A percentile compares a stretch with the other conserved stretches of the same genome.
Evolutionary conservation across 2,888 invertebrate genomes (phyloP).

Genomic region (Coelopa pilipes): DNA sequence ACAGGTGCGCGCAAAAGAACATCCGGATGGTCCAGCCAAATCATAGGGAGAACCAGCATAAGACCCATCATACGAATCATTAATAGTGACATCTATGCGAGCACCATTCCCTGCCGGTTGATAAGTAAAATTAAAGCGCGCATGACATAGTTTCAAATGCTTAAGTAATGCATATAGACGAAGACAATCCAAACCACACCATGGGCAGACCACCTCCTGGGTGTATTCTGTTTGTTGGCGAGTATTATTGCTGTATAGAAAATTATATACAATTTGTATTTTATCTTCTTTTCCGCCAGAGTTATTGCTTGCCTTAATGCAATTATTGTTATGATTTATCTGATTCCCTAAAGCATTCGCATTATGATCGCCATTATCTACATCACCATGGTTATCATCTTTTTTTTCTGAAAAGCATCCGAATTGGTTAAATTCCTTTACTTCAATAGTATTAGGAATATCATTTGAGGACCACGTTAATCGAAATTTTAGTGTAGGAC

Average conservation of each 20-base stretch:
- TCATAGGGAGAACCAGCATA: constrained; percentile 94
- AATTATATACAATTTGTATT: constrained; percentile 92
- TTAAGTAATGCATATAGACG: constrained; percentile 89
- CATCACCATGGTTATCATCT: constrained; percentile 42
- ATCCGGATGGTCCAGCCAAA: constrained; percentile 79
- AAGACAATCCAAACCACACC: constrained; percentile 93
- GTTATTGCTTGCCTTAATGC: constrained; percentile 45
- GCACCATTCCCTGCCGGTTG: constrained; percentile 73
- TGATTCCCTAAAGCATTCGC: constrained; percentile 38
- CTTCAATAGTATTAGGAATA: constrained; percentile 55
- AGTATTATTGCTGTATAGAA: constrained; percentile 94
- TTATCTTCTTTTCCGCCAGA: constrained; percentile 65
- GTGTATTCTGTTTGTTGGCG: constrained; percentile 95
- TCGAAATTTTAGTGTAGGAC: constrained; percentile 85
- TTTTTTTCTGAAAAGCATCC: constrained; percentile 46
- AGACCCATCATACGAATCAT: constrained; percentile 94
- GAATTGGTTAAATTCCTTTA: constrained; percentile 56
- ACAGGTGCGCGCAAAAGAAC: constrained; percentile 74
- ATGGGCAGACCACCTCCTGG: constrained; percentile 93
- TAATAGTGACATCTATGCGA: constrained; percentile 93
- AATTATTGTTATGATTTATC: constrained; percentile 59
- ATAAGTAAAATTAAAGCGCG: constrained; percentile 92
- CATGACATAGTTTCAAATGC: constrained; percentile 93
- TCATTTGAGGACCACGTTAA: constrained; percentile 83
- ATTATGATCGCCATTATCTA: constrained; percentile 32